phyloP scores from a whole-genome alignment of 2,113 vertebrate species.

The Brachypteracias leptosomus region DNA sequence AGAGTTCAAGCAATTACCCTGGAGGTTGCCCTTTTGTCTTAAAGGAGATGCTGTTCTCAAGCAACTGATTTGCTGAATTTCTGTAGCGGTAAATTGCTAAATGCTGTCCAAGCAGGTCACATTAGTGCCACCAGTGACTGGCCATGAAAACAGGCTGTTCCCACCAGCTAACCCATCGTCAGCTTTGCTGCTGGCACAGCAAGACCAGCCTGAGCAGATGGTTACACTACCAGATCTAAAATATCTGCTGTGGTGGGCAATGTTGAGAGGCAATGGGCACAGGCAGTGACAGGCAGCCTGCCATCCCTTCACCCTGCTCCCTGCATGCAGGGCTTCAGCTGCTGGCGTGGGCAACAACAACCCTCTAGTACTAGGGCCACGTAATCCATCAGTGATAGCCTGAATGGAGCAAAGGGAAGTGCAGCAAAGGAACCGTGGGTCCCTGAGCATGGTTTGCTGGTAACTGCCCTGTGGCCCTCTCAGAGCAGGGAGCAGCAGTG shows the following conservation, averaged over 20 bases:
- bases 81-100: neutral
- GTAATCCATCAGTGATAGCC: neutral
- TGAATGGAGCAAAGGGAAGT: neutral
- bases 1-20: neutral
- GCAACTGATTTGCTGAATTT: neutral
- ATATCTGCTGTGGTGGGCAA: neutral
- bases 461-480: neutral
- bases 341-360: neutral
- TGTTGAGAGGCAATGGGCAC: neutral
- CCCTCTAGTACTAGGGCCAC: neutral
- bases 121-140: neutral
- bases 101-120: neutral
- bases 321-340: neutral
- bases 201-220: neutral
- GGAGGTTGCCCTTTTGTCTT: neutral
- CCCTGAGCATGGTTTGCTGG: rapidly evolving
- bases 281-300: neutral
- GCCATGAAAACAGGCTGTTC: neutral
- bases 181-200: neutral
- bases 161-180: neutral
- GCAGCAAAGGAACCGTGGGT: neutral
- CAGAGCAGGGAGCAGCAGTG: neutral
- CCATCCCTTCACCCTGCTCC: neutral
- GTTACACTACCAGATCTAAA: neutral
- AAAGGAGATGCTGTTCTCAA: neutral